Evolutionary conservation across 2,113 vertebrate species (phyloP), one percentile per base, ranked within the genome.

Genomic region (Azemiops feae): DNA sequence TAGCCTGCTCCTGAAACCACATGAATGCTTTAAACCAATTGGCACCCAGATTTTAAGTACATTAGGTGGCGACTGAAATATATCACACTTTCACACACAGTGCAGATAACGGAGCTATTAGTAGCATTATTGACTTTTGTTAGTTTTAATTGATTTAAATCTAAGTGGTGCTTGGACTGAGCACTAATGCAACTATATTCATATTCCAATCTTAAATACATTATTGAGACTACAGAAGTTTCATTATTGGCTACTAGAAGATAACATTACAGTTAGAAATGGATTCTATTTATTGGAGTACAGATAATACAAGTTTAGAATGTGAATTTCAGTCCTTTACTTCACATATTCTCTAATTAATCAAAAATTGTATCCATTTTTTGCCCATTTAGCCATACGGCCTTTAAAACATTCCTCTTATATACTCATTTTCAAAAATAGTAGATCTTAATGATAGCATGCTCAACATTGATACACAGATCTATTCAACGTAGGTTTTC

Each of bases 141-240:
- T 52, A 53, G 88, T 86, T 30, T 60, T 87, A 93, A 87, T 87
- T 93, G 89, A 57, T 64, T 93, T 64, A 93, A 90, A 64, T 43
- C 74, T 64, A 87, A 86, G 74, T 86, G 92, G 55, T 57, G 39
- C 53, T 50, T 93, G 25, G 81, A 90, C n/a, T 86, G 16, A n/a
- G n/a, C 74, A 53, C 55, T 54, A 64, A 64, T 89, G 87, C 25
- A 55, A 74, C 27, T 89, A 64, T 93, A 30, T 86, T 43, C 85
- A 52, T 47, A 85, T n/a, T 90, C 74, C 88, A 93, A n/a, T 93
- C 54, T 81, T 93, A 90, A 93, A 93, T 55, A 93, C 45, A 90
- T 90, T 93, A 93, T 6, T 53, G 45, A 90, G 3, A 93, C 58
- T 64, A 47, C 74, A 53, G n/a, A 93, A 69, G 47, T 58, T 60